Base-by-base conservation (phyloP, 2,113 vertebrate species). In the Cololabis saira region DNA sequence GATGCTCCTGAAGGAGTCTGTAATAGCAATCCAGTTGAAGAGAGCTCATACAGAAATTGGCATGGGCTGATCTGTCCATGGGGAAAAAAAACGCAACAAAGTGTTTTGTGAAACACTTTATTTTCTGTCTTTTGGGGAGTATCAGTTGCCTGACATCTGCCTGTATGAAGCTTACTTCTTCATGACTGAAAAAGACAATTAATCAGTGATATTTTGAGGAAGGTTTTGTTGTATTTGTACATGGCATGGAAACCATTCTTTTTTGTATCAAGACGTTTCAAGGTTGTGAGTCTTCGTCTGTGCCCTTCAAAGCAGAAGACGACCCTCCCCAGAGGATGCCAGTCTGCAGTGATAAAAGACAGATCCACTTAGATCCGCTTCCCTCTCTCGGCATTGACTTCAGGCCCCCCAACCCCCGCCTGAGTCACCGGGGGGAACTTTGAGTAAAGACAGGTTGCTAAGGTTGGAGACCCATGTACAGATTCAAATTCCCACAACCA, bases 391-490 rank as follows among this genome's bases (percentile, higher is more conserved):
- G 30, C 73, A 43, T 30, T 5, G 52, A 43, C 71, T 68, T 63
- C 70, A 67, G 73, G 44, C 52, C n/a, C 53, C 13, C 14, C 7
- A 9, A n/a, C n/a, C 21, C 12, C 54, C 30, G 43, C 47, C 63
- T 79, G 67, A 81, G 83, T 74, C 65, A 24, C 21, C 8, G 66
- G 80, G 70, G 78, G 66, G 80, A 84, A 56, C 71, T 1, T 41
- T 91, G 89, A 90, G 84, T 27, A 65, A 87, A 91, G 77, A 83
- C 88, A 85, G 85, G 82, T 86, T 84, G 66, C 79, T 65, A 49
- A 76, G 71, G 71, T 81, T 61, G 74, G 67, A 81, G 80, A 49
- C 78, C 66, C 53, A 12, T 76, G 61, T 61, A 37, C 42, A 65
- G 66, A 67, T 67, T 76, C 30, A 37, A 78, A 74, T 91, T 90